These are phyloP conservation scores for Zhengitettix transpicula DNA, from an alignment of 2,888 invertebrate species.

Conservation along the genomic window DNA sequence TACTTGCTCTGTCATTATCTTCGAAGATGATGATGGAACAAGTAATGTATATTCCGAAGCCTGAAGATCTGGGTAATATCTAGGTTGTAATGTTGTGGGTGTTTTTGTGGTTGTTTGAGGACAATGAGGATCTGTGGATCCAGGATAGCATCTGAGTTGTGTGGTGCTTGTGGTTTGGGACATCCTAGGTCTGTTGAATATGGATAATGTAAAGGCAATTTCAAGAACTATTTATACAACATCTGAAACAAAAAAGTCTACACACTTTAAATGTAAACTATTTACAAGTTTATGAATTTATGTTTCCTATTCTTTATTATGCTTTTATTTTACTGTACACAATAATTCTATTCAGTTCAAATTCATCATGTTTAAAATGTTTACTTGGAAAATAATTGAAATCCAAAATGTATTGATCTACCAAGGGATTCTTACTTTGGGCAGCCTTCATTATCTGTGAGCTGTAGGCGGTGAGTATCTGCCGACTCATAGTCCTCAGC, in stretches of 20 bases:
- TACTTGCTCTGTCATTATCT: too few relatives aligned
- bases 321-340: too few relatives aligned
- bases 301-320: too few relatives aligned
- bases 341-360: too few relatives aligned
- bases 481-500: slow-evolving; percentile 39
- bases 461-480: slow-evolving; percentile 40
- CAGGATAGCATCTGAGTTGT: slow-evolving; percentile 10
- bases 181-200: slow-evolving; percentile 20
- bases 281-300: too few relatives aligned
- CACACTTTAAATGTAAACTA: too few relatives aligned
- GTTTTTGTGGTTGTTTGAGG: background rate
- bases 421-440: slow-evolving; percentile 32
- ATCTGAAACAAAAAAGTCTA: too few relatives aligned
- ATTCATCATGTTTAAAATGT: background rate
- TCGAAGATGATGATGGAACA: too few relatives aligned
- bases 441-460: slow-evolving; percentile 49
- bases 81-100: slow-evolving; percentile 15
- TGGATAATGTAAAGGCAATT: slow-evolving; percentile 15
- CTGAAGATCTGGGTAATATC: slow-evolving; percentile 20
- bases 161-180: slow-evolving; percentile 11
- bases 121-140: slow-evolving; percentile 11
- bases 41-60: too few relatives aligned
- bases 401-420: background rate
- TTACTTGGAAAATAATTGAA: background rate
- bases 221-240: too few relatives aligned